These are phyloP conservation scores for Erythrolamprus reginae DNA, from an alignment of 2,113 vertebrate species.

Conservation along the genomic window DNA sequence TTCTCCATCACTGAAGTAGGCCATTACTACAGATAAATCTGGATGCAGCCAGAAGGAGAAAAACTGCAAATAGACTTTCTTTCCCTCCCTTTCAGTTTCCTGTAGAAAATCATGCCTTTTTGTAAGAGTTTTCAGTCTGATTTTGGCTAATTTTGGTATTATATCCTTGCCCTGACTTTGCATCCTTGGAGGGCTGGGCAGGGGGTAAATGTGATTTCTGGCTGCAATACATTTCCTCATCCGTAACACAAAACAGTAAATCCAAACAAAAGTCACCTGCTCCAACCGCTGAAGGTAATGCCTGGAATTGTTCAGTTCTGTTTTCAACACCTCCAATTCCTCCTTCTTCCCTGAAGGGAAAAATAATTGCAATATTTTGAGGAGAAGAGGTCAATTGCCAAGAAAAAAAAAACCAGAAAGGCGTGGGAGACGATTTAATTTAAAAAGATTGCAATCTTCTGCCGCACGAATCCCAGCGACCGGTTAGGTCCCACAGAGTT, in stretches of 20 bases:
- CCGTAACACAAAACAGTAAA: rapidly evolving
- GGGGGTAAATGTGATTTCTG: background rate
- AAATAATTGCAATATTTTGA: conserved; percentile 3
- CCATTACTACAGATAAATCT: background rate
- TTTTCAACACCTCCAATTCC: conserved; percentile 61
- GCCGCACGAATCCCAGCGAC: too few species aligned
- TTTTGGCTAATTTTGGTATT: background rate
- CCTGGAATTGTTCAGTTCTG: conserved; percentile 59
- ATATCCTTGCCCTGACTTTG: background rate
- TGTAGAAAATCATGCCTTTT: background rate
- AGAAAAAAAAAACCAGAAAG: background rate
- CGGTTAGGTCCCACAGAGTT: too few species aligned
- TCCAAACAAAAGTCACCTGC: conserved; percentile 59
- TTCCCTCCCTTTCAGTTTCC: background rate
- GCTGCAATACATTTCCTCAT: background rate
- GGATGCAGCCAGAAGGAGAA: background rate
- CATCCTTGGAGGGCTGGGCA: too few species aligned
- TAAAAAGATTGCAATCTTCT: too few species aligned
- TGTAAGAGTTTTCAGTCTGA: background rate
- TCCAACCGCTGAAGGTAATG: conserved; percentile 63
- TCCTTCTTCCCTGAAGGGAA: conserved; percentile 62
- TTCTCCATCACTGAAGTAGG: too few species aligned
- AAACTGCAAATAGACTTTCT: background rate
- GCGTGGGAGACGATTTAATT: background rate
- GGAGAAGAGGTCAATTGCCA: background rate